Evolutionary conservation across 1,140 invertebrate species (phyloP), one percentile per base, ranked within the genome.

Genomic region (Penaeus chinensis): DNA sequence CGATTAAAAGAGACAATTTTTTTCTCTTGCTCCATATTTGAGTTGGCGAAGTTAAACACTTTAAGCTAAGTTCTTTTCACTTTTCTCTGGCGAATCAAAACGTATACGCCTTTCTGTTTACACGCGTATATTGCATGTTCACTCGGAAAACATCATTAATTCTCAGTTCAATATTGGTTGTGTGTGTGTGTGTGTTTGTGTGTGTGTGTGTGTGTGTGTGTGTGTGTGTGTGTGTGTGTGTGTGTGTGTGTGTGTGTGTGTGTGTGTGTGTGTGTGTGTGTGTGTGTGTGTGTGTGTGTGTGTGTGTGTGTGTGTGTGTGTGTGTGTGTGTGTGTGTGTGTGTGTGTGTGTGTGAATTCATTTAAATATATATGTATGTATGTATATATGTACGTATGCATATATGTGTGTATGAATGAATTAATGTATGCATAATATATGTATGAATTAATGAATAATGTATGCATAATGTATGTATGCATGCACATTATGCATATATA

Each of bases 131-230:
- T 13, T 54, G 54, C 54, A 54, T 54, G 54, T 13, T 54, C 54
- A 54, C 10, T 13, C 54, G 16, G 54, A 54, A 54, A 54, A 54
- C 10, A 54, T 54, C 10, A 54, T 54, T 54, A 54, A 16, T 54
- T 54, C 11, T 54, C 54, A 54, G 54, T 54, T 54, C 5, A 54
- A 54, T 54, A 13, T 42, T 42, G 1, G 37, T 42, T 76, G 74
- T 76, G 27, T 37, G 22, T 37, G 74, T 76, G 74, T 76, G 74
- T 76, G 27, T 76, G 74, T 37, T 2, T 76, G 74, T 76, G 27
- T 76, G 74, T 71, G 22, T 71, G 7, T 22, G 22, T 4, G 2
- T 27, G 22, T 18, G 3, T 71, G 8, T 22, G 16, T 71, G 32
- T 71, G 7, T 71, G 13, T n/a, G 22, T 71, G 22, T 71, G 22